These are phyloP conservation scores for Parelbella ahira DNA, from an alignment of 2,888 invertebrate genomes.

Conservation along the genomic window DNA sequence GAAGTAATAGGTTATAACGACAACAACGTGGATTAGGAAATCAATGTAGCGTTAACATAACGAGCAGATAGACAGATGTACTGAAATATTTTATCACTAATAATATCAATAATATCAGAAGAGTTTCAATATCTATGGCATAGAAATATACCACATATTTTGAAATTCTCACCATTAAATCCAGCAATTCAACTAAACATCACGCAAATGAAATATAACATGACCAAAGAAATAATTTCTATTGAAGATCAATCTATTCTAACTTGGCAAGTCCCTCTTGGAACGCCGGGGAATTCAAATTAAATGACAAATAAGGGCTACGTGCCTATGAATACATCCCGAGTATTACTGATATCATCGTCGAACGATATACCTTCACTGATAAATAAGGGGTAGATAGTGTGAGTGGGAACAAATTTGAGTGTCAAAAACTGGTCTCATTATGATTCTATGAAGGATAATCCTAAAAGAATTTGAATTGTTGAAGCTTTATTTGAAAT, in stretches of 20 bases:
- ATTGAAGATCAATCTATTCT: constrained; percentile 7
- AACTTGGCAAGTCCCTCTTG: constrained; percentile 6
- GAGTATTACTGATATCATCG: constrained; percentile 11
- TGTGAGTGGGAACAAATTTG: constrained; percentile 8
- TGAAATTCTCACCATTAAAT: constrained; percentile 5
- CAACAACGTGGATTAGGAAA: no score
- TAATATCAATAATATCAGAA: no score
- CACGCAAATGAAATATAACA: constrained; percentile 6
- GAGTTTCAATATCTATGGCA: no score
- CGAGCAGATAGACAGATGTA: background rate
- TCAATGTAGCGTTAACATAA: no score
- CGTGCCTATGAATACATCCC: constrained; percentile 20
- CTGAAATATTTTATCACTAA: background rate
- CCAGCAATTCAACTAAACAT: background rate
- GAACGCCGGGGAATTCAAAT: constrained; percentile 14
- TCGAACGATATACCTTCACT: constrained; percentile 3
- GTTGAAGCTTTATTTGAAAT: no score
- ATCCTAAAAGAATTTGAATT: no score
- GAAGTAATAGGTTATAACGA: no score
- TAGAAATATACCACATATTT: no score
- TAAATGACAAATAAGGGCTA: constrained; percentile 22
- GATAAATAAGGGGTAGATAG: constrained; percentile 1
- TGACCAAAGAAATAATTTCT: constrained; percentile 20
- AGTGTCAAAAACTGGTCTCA: no score
- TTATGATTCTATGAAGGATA: no score